Evolutionary conservation across 2,797 vertebrate species (phyloP).

Genomic region (Pelochelys cantorii): DNA sequence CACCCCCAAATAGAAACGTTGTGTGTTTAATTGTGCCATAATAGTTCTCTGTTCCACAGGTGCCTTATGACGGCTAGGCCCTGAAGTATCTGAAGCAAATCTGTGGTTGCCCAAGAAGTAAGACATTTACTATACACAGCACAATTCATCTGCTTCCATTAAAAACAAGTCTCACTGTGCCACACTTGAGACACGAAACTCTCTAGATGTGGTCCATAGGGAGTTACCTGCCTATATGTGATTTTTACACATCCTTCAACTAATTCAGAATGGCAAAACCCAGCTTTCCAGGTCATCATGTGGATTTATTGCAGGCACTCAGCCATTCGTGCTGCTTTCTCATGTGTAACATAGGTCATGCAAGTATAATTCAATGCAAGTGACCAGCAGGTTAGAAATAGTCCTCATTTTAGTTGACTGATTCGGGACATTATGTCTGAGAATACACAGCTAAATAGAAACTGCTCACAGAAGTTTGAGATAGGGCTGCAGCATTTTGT

Average conservation of each 20-base stretch:
- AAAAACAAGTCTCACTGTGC: background rate
- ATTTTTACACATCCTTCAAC: background rate
- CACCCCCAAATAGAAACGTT: background rate
- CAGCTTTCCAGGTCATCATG: background rate
- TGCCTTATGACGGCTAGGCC: background rate
- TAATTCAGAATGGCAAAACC: background rate
- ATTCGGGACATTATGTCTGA: background rate
- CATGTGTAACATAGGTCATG: background rate
- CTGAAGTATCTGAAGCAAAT: background rate
- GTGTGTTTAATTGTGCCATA: background rate
- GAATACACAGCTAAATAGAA: background rate
- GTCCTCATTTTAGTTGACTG: background rate
- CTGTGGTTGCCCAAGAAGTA: background rate
- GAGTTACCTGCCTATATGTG: background rate
- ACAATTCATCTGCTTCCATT: background rate
- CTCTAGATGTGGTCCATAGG: background rate
- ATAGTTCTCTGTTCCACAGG: background rate
- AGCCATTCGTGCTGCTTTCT: background rate
- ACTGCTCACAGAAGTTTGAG: background rate
- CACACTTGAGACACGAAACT: background rate
- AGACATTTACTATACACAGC: background rate
- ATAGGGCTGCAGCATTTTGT: background rate
- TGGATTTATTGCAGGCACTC: background rate
- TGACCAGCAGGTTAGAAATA: background rate
- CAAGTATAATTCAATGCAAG: background rate